phyloP scores from a whole-genome alignment of 2,797 vertebrate species.

The Chloroceryle inda region DNA sequence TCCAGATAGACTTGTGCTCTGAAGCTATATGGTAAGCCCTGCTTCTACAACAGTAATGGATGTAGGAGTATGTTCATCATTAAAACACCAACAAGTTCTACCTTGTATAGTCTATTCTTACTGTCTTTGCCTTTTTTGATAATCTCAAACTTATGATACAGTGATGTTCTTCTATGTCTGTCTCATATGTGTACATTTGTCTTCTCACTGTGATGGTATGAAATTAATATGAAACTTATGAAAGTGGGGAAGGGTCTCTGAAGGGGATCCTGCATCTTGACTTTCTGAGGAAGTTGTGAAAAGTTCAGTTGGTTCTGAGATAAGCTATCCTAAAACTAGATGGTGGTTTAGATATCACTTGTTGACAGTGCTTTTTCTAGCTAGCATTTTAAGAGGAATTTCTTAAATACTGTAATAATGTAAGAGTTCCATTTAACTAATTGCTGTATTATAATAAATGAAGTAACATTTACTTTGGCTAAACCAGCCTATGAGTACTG shows the following conservation, averaged over 20 bases:
- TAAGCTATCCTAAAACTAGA: background rate
- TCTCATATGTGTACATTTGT: background rate
- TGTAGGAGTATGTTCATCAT: background rate
- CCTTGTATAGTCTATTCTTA: background rate
- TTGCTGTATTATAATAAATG: background rate
- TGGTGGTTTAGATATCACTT: background rate
- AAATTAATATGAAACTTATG: background rate
- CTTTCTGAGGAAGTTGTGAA: background rate
- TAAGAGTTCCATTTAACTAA: background rate
- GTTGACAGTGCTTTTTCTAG: background rate
- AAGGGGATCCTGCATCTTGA: background rate
- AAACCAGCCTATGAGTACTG: background rate
- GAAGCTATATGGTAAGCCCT: background rate
- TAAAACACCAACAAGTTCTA: background rate
- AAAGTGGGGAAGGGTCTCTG: background rate
- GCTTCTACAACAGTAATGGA: background rate
- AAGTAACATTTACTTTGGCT: background rate
- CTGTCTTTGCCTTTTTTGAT: background rate
- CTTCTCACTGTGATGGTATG: background rate
- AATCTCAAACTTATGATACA: background rate
- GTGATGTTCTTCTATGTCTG: background rate
- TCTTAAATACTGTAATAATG: background rate
- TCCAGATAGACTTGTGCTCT: background rate
- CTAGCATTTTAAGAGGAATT: background rate
- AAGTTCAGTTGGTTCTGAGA: background rate